A percentile compares a stretch with the other conserved stretches of the same genome.
Evolutionary conservation across 1,140 invertebrate genomes (phyloP).

Genomic region (Olivierus martensii): DNA sequence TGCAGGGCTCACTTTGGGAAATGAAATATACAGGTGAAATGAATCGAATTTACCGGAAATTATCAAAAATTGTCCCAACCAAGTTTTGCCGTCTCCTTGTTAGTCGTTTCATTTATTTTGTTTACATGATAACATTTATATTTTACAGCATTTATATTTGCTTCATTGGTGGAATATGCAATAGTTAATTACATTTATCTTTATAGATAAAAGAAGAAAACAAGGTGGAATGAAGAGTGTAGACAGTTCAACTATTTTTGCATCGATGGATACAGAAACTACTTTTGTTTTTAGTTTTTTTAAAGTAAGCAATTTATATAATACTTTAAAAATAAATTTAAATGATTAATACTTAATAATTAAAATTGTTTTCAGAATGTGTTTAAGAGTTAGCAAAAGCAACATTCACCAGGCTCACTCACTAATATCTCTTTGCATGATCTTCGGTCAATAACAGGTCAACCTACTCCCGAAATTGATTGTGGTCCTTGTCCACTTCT

Average conservation of each 20-base stretch:
- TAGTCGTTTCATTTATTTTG: too few relatives aligned
- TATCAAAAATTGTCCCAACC: too few relatives aligned
- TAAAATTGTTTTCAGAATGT: not conserved
- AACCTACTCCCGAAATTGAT: conserved; percentile 4
- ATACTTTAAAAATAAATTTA: too few relatives aligned
- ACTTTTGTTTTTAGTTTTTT: conserved; percentile 6
- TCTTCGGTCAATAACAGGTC: not conserved
- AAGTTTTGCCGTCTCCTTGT: too few relatives aligned
- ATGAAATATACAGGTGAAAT: too few relatives aligned
- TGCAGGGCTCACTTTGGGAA: too few relatives aligned
- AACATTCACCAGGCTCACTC: not conserved
- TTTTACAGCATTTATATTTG: conserved; percentile 55
- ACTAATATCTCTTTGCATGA: not conserved
- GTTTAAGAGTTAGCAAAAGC: not conserved
- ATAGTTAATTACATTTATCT: conserved; percentile 63
- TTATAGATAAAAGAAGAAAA: conserved; percentile 15
- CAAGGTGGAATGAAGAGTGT: conserved; percentile 3
- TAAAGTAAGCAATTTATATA: not conserved
- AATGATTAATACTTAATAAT: too few relatives aligned
- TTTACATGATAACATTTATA: too few relatives aligned
- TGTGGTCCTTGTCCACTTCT: conserved; percentile 4
- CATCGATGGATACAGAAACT: conserved; percentile 6
- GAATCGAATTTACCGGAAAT: too few relatives aligned
- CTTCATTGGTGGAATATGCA: conserved; percentile 71
- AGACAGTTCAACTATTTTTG: conserved; percentile 9